These are phyloP conservation scores for Embiotoca jacksoni DNA, from an alignment of 2,113 vertebrate genomes.

Conservation along the genomic window DNA sequence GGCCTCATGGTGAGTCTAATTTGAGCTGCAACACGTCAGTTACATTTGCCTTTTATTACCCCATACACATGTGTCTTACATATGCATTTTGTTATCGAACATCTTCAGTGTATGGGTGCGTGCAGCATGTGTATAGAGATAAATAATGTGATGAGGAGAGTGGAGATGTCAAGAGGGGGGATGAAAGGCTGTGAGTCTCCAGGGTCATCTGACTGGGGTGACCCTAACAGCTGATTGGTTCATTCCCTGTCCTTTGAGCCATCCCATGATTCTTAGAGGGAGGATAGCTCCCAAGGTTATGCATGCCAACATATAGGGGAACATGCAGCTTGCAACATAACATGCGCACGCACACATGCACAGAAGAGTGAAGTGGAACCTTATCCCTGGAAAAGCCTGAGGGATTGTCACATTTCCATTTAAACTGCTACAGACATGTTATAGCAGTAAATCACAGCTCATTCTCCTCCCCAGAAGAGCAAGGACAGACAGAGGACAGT, in stretches of 20 bases:
- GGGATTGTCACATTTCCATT: slow-evolving; percentile 69
- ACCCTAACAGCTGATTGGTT: slow-evolving; percentile 74
- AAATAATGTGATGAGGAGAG: slow-evolving; percentile 41
- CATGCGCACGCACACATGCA: slow-evolving; percentile 22
- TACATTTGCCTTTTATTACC: slow-evolving; percentile 33
- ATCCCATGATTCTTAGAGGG: slow-evolving; percentile 72
- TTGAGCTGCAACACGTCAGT: slow-evolving; percentile 44
- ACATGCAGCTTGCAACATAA: slow-evolving; percentile 37
- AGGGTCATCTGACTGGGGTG: slow-evolving; percentile 65
- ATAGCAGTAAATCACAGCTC: slow-evolving; percentile 47
- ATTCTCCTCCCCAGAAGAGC: slow-evolving; percentile 21
- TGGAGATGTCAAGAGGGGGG: slow-evolving; percentile 32
- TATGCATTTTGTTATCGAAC: slow-evolving; percentile 18
- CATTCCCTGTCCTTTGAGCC: slow-evolving; percentile 61
- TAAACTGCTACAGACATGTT: slow-evolving; percentile 51
- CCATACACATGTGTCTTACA: slow-evolving; percentile 20
- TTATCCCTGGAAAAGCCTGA: slow-evolving; percentile 52
- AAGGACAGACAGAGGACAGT: slow-evolving; percentile 24
- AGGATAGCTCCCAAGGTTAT: slow-evolving; percentile 73
- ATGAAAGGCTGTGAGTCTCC: slow-evolving; percentile 37
- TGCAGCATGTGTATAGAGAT: slow-evolving; percentile 21
- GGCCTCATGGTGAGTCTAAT: slow-evolving; percentile 51
- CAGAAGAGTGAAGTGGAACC: slow-evolving; percentile 33
- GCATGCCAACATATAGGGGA: slow-evolving; percentile 40
- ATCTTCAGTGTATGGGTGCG: slow-evolving; percentile 24